These are phyloP conservation scores for Apteryx mantelli DNA, from an alignment of 2,113 vertebrate species.

Conservation along the genomic window DNA sequence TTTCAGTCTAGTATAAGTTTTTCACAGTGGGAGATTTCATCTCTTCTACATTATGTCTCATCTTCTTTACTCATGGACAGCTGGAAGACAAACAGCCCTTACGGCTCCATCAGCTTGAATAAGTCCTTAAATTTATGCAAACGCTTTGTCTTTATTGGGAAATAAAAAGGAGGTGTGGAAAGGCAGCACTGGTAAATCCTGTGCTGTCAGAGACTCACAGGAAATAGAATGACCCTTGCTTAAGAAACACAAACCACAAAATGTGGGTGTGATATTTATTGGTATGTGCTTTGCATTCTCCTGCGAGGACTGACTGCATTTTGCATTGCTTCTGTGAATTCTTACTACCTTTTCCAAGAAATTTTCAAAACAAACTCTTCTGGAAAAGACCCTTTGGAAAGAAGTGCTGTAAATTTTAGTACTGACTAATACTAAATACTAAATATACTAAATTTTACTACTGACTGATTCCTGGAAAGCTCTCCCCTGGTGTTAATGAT, in stretches of 20 bases:
- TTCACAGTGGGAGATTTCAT: not conserved
- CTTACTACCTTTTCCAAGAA: not conserved
- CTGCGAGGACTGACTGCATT: not conserved
- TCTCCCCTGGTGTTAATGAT: not conserved
- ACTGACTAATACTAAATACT: not conserved
- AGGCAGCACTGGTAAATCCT: slow-evolving; percentile 2
- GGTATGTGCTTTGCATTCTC: slow-evolving; percentile 16
- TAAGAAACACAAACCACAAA: slow-evolving; percentile 41
- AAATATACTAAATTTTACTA: not conserved
- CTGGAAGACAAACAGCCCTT: not conserved
- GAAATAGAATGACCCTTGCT: slow-evolving; percentile 24
- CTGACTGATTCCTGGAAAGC: not conserved
- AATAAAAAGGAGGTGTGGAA: slow-evolving; percentile 15
- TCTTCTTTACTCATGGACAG: not conserved
- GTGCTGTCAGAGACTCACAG: slow-evolving; percentile 13
- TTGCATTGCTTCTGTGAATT: not conserved
- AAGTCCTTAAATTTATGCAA: slow-evolving; percentile 7
- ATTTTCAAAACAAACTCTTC: not conserved
- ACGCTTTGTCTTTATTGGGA: slow-evolving; percentile 40
- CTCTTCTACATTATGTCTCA: not conserved
- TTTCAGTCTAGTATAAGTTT: not conserved
- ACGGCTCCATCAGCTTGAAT: not conserved
- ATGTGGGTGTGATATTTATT: slow-evolving; percentile 32
- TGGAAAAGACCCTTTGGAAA: fast-evolving
- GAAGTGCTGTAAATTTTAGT: not conserved